These are phyloP conservation scores for Eristalinus sepulchralis DNA, from an alignment of 2,888 invertebrate species.

Conservation along the genomic window DNA sequence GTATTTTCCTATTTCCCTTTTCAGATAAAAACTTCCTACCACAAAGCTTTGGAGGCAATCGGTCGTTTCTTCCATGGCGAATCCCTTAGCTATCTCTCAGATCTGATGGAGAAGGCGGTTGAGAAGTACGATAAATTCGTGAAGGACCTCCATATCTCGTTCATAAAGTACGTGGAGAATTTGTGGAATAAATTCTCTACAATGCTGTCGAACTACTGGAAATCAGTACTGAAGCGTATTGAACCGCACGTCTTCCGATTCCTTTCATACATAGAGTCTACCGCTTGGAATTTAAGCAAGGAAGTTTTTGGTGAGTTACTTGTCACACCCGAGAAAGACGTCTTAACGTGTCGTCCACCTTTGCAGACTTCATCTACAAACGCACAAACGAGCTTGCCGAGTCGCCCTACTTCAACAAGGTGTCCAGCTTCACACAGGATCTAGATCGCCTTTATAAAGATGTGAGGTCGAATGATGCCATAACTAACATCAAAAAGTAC, in stretches of 20 bases:
- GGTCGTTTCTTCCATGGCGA: slow-evolving; percentile 88
- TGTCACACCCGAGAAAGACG: slow-evolving; percentile 27
- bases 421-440: slow-evolving; percentile 90
- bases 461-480: slow-evolving; percentile 88
- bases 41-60: slow-evolving; percentile 86
- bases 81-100: slow-evolving; percentile 87
- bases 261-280: slow-evolving; percentile 88
- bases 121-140: slow-evolving; percentile 90
- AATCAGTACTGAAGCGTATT: slow-evolving; percentile 86
- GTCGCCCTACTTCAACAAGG: slow-evolving; percentile 90
- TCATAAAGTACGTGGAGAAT: slow-evolving; percentile 87
- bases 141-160: slow-evolving; percentile 87
- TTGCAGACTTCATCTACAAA: slow-evolving; percentile 89
- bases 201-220: slow-evolving; percentile 87
- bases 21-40: slow-evolving; percentile 86
- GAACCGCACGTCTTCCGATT: slow-evolving; percentile 90
- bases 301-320: slow-evolving; percentile 83
- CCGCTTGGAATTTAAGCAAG: slow-evolving; percentile 87
- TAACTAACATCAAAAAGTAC: slow-evolving; percentile 91
- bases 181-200: slow-evolving; percentile 87
- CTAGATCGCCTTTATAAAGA: slow-evolving; percentile 90
- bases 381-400: slow-evolving; percentile 89
- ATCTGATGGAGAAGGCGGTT: slow-evolving; percentile 86
- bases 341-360: neutral
- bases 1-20: too few species aligned